phyloP scores from a whole-genome alignment of 2,888 invertebrate genomes.

The Heteromyza rotundicornis region DNA sequence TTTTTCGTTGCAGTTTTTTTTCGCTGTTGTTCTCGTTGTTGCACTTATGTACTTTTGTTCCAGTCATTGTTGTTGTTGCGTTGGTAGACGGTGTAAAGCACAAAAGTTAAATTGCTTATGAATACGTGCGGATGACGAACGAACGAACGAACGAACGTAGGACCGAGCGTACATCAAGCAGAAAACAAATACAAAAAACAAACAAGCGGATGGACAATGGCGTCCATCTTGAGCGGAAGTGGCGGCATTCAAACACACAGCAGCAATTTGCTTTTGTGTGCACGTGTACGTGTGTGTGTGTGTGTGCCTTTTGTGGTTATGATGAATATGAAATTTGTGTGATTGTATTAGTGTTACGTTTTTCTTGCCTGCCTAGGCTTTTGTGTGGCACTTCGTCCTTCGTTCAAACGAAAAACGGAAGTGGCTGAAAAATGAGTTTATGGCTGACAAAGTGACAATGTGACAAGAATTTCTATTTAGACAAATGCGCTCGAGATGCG shows the following conservation, averaged over 20 bases:
- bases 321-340: conserved; percentile 55
- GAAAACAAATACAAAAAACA: conserved; percentile 6
- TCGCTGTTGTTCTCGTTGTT: not conserved
- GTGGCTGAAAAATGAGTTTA: conserved; percentile 25
- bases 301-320: conserved; percentile 46
- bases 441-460: conserved; percentile 19
- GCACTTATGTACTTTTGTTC: not conserved
- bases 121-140: conserved; percentile 19
- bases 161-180: not conserved
- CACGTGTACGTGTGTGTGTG: conserved; percentile 7
- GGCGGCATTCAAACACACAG: not conserved
- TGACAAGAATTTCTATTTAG: conserved; percentile 19
- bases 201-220: conserved; percentile 24
- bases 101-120: conserved; percentile 27
- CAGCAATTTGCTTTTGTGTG: not conserved
- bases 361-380: not conserved
- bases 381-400: conserved; percentile 9
- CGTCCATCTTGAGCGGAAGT: conserved; percentile 27
- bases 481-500: too few relatives aligned
- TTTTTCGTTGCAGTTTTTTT: too few relatives aligned
- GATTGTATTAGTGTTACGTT: conserved; percentile 49
- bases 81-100: not conserved
- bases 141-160: not conserved
- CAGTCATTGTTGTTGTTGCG: not conserved
- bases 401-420: conserved; percentile 31